Evolutionary conservation across 2,113 vertebrate genomes (phyloP), one percentile per base, ranked within the genome.

Genomic region (Hippocampus barbouri): DNA sequence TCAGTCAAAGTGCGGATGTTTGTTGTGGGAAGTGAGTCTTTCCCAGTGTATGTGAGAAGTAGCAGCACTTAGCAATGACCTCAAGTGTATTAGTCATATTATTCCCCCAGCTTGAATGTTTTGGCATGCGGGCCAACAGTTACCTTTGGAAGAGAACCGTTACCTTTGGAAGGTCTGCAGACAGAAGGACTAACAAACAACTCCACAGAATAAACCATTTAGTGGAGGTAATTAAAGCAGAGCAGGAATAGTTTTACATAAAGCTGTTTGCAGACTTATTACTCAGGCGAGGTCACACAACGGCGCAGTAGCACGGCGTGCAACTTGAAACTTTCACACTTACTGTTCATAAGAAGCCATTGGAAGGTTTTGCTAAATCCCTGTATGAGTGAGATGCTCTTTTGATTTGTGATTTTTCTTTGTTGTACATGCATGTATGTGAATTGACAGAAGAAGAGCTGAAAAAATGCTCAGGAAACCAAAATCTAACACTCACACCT

Each of bases 361-460:
- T 30, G 14, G 57, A 60, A 60, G 34, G 57, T 6, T 7, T 18
- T 18, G 27, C 12, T 60, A 30, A 60, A 60, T 57, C 23, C 1
- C 23, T 27, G 23, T 27, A 4, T 27, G 56, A 25, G n/a, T 57
- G 23, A 25, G 56, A 60, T 34, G 11, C 5, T 25, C 10, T 23
- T 25, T 25, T 25, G 25, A 25, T 25, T 25, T 25, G 23, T 27
- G 4, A 14, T 9, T 14, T 27, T 59, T 27, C 11, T 25, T 16
- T 49, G 1, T 78, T 68, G 72, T 63, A 72, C 79, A 67, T 76
- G 34, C 68, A 72, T n/a, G 21, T 2, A 25, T 43, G 30, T 62
- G 12, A 27, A 16, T 57, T 1, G 30, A 34, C 30, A 34, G 30
- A 34, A 34, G 30, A 34, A 34, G 43, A 45, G 43, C 43, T 12